Conservation (phyloP, 2,113 vertebrate species). For the Mustela nigripes region DNA sequence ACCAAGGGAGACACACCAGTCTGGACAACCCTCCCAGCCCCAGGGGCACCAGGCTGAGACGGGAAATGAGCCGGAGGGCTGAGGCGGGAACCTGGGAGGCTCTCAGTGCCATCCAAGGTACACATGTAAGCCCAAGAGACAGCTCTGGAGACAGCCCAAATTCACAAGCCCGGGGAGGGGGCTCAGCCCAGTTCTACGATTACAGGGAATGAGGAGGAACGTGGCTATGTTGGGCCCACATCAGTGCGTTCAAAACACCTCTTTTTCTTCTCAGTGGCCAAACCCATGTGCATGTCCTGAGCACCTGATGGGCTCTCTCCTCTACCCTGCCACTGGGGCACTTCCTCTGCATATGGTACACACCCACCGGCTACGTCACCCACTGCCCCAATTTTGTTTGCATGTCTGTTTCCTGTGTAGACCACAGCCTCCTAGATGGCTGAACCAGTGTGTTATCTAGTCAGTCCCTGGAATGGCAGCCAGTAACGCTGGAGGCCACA, state of each 20-base stretch:
- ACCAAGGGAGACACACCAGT: not conserved
- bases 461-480: not conserved
- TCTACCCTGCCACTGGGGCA: not conserved
- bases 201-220: not conserved
- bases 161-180: not conserved
- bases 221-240: too few relatives aligned
- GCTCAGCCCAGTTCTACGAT: not conserved
- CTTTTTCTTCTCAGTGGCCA: not conserved
- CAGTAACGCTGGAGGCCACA: not conserved
- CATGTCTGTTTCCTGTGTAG: slow-evolving; percentile 24
- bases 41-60: accelerated
- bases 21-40: not conserved
- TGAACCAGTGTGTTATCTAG: not conserved
- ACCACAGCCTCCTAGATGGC: not conserved
- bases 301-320: not conserved
- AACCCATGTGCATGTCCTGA: not conserved
- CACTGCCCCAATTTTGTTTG: not conserved
- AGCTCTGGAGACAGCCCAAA: too few relatives aligned
- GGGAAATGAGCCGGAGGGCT: not conserved
- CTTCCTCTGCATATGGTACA: not conserved
- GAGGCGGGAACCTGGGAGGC: not conserved
- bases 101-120: accelerated
- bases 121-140: accelerated
- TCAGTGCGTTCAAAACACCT: not conserved
- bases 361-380: not conserved